These are phyloP conservation scores for Odobenus rosmarus DNA, from an alignment of 2,113 vertebrate genomes.

Conservation along the genomic window DNA sequence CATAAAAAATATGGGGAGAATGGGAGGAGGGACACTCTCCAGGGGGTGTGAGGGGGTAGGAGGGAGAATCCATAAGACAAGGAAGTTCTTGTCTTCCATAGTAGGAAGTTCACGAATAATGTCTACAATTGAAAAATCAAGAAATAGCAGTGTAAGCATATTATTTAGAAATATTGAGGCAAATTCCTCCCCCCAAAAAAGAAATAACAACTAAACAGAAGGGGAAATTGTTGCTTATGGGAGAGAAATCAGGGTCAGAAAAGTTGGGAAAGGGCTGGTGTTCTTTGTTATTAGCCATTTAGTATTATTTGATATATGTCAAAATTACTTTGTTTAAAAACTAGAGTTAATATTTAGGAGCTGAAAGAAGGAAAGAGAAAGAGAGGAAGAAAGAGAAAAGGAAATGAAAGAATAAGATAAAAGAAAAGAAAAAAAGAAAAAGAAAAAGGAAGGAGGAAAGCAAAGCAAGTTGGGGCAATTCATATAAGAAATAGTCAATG, in stretches of 20 bases:
- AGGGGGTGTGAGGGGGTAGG: background rate
- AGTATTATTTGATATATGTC: background rate
- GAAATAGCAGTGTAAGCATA: background rate
- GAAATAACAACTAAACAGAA: background rate
- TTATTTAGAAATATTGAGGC: background rate
- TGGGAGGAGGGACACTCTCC: background rate
- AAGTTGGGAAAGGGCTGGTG: background rate
- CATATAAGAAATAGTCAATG: background rate
- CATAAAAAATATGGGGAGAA: background rate
- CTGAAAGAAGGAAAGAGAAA: background rate
- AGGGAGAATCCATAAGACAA: background rate
- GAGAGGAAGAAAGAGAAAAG: background rate
- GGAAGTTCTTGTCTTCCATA: background rate
- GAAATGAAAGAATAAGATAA: too few relatives aligned
- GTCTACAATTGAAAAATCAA: background rate
- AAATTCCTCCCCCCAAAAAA: background rate
- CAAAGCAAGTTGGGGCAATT: background rate
- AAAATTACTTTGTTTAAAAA: conserved; percentile 28
- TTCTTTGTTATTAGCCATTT: background rate
- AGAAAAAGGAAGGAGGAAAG: too few relatives aligned
- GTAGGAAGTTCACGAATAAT: background rate
- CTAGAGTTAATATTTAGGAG: background rate
- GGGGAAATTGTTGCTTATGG: background rate
- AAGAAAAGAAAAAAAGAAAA: too few relatives aligned
- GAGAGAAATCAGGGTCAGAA: background rate